Conservation (phyloP, 2,888 invertebrate species). For the Apotomis capreana region DNA sequence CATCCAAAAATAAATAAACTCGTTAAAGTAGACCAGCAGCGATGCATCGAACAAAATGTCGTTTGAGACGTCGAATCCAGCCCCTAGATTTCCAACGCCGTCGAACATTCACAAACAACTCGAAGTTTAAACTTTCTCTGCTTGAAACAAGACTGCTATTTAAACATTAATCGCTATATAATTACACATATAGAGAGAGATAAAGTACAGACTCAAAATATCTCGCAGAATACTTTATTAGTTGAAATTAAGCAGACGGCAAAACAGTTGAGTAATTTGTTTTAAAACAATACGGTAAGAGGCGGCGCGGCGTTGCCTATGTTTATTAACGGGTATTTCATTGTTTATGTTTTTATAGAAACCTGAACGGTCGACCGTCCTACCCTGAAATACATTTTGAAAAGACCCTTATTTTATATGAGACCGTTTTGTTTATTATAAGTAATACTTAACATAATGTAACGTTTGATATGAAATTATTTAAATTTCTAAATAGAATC, state of each 20-base stretch:
- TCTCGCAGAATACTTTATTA: conserved; percentile 18
- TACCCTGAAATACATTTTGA: no score
- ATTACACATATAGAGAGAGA: not conserved
- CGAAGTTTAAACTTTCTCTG: not conserved
- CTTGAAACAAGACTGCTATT: not conserved
- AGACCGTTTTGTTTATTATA: no score
- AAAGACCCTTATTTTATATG: no score
- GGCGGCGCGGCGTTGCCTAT: not conserved
- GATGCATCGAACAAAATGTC: no score
- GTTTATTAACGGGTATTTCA: not conserved
- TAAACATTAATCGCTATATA: not conserved
- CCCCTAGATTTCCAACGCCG: not conserved
- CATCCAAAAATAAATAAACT: no score
- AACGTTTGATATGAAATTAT: no score
- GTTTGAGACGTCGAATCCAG: not conserved
- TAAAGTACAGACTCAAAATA: conserved; percentile 2
- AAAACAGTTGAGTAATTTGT: conserved; percentile 4
- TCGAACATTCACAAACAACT: not conserved
- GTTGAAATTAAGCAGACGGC: conserved; percentile 13
- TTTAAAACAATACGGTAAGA: not conserved
- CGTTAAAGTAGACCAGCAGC: no score
- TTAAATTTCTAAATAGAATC: no score
- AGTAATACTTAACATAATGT: no score
- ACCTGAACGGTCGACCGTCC: no score
- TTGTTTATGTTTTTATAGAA: not conserved